Conservation (phyloP, 2,113 vertebrate genomes). For the Xiphorhynchus elegans region DNA sequence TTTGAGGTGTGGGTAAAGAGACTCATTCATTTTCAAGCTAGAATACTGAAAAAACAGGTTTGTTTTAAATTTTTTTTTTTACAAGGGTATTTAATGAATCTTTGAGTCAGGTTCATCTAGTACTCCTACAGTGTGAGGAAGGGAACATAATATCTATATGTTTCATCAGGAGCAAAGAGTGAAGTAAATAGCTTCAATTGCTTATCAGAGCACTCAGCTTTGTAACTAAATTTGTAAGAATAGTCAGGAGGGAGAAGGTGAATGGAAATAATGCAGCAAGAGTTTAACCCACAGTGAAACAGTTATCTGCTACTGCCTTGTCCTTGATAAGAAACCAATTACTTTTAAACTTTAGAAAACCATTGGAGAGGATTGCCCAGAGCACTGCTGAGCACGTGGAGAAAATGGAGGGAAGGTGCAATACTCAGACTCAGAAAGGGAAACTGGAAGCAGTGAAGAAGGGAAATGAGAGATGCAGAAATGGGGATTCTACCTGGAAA, state of each 20-base stretch:
- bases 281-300: not conserved
- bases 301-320: not conserved
- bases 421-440: not conserved
- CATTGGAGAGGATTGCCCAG: fast-evolving
- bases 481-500: not conserved
- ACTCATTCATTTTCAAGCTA: not conserved
- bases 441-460: not conserved
- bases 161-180: not conserved
- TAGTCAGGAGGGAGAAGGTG: not conserved
- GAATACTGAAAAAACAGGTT: not conserved
- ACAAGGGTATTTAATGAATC: not conserved
- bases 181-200: not conserved
- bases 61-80: not conserved
- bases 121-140: not conserved
- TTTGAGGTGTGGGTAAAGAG: not conserved
- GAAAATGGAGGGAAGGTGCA: not conserved
- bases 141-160: not conserved
- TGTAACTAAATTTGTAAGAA: not conserved
- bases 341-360: not conserved
- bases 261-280: not conserved
- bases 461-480: not conserved
- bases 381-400: not conserved
- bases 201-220: not conserved
- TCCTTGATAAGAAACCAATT: not conserved
- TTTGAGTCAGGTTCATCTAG: not conserved